Evolutionary conservation across 2,888 invertebrate genomes (phyloP).

Genomic region (Platypus cylindrus): DNA sequence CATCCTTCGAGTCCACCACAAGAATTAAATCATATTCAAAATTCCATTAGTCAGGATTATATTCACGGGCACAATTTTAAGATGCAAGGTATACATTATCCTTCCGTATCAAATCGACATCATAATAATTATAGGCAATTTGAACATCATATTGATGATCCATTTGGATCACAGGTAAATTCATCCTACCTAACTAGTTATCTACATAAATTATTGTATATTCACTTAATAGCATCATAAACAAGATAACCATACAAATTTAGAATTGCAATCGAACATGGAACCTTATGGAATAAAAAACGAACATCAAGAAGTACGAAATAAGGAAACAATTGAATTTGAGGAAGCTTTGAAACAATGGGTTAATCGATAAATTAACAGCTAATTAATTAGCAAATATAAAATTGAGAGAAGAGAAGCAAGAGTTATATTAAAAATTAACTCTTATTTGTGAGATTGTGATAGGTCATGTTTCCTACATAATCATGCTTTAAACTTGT

Average conservation of each 20-base stretch:
- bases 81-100: conserved; percentile 21
- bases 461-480: no score
- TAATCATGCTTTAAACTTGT: no score
- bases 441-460: no score
- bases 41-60: conserved; percentile 16
- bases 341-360: conserved; percentile 53
- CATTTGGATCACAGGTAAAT: conserved; percentile 19
- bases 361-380: conserved; percentile 55
- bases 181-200: background rate
- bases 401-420: no score
- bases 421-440: no score
- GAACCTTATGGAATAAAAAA: conserved; percentile 22
- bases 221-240: conserved; percentile 15
- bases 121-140: conserved; percentile 21
- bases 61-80: conserved; percentile 20
- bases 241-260: conserved; percentile 18
- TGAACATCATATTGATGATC: conserved; percentile 23
- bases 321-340: conserved; percentile 38
- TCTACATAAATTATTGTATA: conserved; percentile 1
- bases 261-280: conserved; percentile 17
- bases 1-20: conserved; percentile 35
- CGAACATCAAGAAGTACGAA: conserved; percentile 23
- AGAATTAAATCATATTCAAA: conserved; percentile 25
- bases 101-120: conserved; percentile 18
- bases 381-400: no score